Evolutionary conservation across 2,113 vertebrate species (phyloP).

Genomic region (Diglossa brunneiventris): DNA sequence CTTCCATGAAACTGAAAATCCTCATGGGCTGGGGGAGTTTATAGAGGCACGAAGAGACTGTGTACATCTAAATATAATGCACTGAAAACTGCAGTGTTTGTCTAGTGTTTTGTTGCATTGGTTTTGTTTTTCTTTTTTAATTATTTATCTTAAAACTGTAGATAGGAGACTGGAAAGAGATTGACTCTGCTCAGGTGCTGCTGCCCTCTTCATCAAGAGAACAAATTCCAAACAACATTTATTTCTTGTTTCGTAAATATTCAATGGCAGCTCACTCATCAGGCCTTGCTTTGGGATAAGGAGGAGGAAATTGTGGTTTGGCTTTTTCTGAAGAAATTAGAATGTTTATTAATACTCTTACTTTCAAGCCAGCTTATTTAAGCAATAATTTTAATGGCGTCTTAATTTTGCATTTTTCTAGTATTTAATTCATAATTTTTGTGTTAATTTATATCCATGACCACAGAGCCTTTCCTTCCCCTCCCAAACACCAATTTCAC

Average conservation of each 20-base stretch:
- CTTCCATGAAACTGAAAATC: not conserved
- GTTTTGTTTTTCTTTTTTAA: fast-evolving
- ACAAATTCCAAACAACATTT: not conserved
- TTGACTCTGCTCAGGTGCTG: not conserved
- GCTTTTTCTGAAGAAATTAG: not conserved
- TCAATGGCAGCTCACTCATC: not conserved
- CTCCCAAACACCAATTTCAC: not conserved
- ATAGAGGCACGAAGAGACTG: fast-evolving
- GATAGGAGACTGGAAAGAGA: not conserved
- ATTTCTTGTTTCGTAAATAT: not conserved
- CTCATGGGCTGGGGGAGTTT: not conserved
- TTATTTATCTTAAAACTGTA: not conserved
- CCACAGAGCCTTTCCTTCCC: not conserved
- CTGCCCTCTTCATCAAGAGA: not conserved
- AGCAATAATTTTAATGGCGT: not conserved
- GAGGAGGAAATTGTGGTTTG: not conserved
- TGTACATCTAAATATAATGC: not conserved
- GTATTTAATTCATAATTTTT: not conserved
- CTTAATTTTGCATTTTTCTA: not conserved
- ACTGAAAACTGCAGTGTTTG: not conserved
- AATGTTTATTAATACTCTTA: not conserved
- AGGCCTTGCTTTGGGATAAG: not conserved
- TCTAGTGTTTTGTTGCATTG: not conserved
- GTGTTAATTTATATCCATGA: not conserved
- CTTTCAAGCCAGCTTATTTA: not conserved